Conservation (phyloP, 2,797 vertebrate genomes). For the Pangasius macronema region DNA sequence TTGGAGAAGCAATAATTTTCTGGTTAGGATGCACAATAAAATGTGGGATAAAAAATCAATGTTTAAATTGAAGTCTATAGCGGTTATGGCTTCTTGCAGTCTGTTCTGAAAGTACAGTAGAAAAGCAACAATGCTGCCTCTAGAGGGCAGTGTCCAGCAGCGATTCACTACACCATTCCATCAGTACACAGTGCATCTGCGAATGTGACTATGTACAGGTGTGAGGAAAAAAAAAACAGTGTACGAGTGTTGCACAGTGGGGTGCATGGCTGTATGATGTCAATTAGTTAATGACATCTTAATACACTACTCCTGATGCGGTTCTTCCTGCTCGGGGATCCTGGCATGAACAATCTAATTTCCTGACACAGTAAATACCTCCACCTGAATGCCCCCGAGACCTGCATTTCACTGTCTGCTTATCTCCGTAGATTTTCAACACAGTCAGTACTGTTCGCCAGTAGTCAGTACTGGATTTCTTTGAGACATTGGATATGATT, state of each 20-base stretch:
- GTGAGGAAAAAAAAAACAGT: background rate
- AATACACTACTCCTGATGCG: slow-evolving; percentile 11
- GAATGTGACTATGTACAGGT: slow-evolving; percentile 10
- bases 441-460: background rate
- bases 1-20: background rate
- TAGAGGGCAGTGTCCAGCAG: slow-evolving; percentile 48
- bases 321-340: slow-evolving; percentile 6
- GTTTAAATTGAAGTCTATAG: slow-evolving; percentile 1
- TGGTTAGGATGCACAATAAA: slow-evolving; percentile 7
- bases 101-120: background rate
- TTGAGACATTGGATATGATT: background rate
- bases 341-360: slow-evolving; percentile 8
- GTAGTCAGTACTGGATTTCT: background rate
- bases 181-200: background rate
- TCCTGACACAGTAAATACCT: slow-evolving; percentile 21
- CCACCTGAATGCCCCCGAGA: slow-evolving; percentile 20
- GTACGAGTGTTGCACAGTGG: background rate
- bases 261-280: background rate
- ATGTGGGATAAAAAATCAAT: slow-evolving; percentile 5
- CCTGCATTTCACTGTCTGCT: background rate
- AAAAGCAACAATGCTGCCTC: slow-evolving; percentile 15
- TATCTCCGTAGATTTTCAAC: slow-evolving; percentile 2
- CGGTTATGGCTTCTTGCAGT: background rate
- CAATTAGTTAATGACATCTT: slow-evolving; percentile 6
- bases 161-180: background rate